Percentiles rank a stretch among this genome's conserved stretches.
These are phyloP conservation scores for Brachypteracias leptosomus DNA, from an alignment of 2,113 vertebrate genomes.

Conservation along the genomic window DNA sequence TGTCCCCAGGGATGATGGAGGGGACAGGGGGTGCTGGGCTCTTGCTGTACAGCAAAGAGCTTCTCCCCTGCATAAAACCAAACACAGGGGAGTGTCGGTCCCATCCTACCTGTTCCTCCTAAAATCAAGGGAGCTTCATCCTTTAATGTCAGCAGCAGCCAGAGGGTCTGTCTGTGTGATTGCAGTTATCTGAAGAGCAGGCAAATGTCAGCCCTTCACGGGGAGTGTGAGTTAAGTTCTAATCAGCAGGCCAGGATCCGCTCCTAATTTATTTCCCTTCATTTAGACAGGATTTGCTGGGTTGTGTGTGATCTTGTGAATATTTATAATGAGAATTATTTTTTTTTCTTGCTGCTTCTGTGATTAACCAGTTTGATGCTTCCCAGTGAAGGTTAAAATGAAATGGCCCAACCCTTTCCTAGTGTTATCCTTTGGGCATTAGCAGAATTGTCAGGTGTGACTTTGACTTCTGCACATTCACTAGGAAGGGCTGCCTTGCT, in stretches of 20 bases:
- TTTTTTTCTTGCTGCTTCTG: neutral
- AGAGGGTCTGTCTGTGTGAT: neutral
- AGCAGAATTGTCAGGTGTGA: neutral
- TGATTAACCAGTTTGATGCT: conserved; percentile 2
- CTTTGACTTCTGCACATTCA: neutral
- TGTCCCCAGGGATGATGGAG: neutral
- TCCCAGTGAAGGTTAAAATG: neutral
- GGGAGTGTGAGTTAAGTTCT: neutral
- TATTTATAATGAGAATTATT: conserved; percentile 6
- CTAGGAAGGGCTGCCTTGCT: neutral
- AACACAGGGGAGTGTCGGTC: rapidly evolving
- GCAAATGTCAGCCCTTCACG: neutral
- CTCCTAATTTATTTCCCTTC: conserved; percentile 24
- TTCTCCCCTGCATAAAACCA: neutral
- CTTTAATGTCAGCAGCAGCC: conserved; percentile 2
- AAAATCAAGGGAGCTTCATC: neutral
- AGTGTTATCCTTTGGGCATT: neutral
- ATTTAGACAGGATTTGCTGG: neutral
- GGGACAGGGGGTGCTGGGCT: neutral
- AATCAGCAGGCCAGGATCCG: neutral
- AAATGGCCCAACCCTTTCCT: neutral
- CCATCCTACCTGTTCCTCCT: neutral
- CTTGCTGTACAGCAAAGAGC: rapidly evolving
- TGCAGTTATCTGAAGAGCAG: neutral
- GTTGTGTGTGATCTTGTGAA: neutral